Evolutionary conservation across 2,113 vertebrate genomes (phyloP), one percentile per base, ranked within the genome.

Genomic region (Anarrhichthys ocellatus): DNA sequence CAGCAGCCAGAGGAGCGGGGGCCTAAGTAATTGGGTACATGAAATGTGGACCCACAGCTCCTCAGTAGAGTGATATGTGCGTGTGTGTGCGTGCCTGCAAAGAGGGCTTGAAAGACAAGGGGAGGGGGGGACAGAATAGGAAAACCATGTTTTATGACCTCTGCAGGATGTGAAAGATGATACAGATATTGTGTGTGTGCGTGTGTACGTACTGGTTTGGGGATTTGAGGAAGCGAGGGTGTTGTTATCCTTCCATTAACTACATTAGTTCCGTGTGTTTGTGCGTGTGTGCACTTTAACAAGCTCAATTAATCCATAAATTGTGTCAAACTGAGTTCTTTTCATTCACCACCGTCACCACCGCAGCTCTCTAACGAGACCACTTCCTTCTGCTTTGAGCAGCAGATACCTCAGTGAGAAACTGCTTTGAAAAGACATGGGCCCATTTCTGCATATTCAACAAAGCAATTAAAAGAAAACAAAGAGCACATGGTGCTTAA

Each of bases 21-120:
- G 83, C 76, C 88, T 95, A 96, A 96, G 95, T 95, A 95, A 96
- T 94, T 95, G 94, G 92, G 73, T 93, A 89, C 90, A 93, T 93
- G 92, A 91, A 94, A 94, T 92, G 90, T 90, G 87, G 88, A 83
- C 85, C 89, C 84, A 83, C 80, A 86, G 73, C 75, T 75, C 79
- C 84, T 86, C 80, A 84, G 67, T 73, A 65, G 59, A 87, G 82
- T 90, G 80, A 22, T 74, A 1, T 36, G 63, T 44, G 38, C 65
- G 74, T 29, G 62, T 17, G 69, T 63, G 69, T 58, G 58, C 44
- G 61, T 44, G 42, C 44, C 54, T 44, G 42, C 2, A 73, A 70
- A 42, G 40, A 70, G 52, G 27, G 70, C 36, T 65, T 76, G 73
- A 80, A 84, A 86, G 89, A 86, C 82, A 84, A 76, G 85, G 78